Evolutionary conservation across 1,140 invertebrate species (phyloP).

Genomic region (Halotydeus destructor): DNA sequence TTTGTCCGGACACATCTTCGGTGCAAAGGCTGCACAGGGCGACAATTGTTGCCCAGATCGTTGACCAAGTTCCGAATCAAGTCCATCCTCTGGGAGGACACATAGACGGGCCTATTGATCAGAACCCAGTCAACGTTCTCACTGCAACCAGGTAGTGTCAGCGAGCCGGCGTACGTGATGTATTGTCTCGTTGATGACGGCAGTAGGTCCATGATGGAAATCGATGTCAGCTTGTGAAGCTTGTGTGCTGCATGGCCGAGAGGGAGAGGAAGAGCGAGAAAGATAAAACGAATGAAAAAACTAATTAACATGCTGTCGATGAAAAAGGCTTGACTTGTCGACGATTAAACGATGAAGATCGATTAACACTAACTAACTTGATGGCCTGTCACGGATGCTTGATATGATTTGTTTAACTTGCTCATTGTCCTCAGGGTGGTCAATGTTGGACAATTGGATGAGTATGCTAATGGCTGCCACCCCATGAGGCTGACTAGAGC

Average conservation of each 20-base stretch:
- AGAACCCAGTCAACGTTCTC: slow-evolving; percentile 65
- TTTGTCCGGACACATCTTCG: slow-evolving; percentile 78
- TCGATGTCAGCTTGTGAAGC: slow-evolving; percentile 41
- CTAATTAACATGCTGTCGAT: no score
- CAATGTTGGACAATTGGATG: slow-evolving; percentile 41
- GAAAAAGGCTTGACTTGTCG: no score
- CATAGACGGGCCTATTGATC: slow-evolving; percentile 87
- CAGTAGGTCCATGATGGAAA: slow-evolving; percentile 57
- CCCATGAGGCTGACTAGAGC: slow-evolving; percentile 58
- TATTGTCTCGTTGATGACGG: slow-evolving; percentile 62
- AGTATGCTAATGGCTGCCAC: slow-evolving; percentile 78
- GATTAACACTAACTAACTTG: no score
- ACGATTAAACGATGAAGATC: no score
- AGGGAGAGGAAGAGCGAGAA: no score
- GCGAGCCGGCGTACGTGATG: slow-evolving; percentile 92
- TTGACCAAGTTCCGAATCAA: slow-evolving; percentile 9
- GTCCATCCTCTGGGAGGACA: slow-evolving; percentile 58
- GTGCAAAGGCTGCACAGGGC: slow-evolving; percentile 67
- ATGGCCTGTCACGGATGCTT: no score
- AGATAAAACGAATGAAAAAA: neutral
- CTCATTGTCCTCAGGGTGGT: slow-evolving; percentile 3
- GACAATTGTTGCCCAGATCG: slow-evolving; percentile 44
- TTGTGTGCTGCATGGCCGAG: no score
- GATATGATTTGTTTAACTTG: slow-evolving; percentile 11
- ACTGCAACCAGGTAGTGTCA: slow-evolving; percentile 53